These are phyloP conservation scores for Blastobasis adustella DNA, from an alignment of 2,888 invertebrate genomes.

Conservation along the genomic window DNA sequence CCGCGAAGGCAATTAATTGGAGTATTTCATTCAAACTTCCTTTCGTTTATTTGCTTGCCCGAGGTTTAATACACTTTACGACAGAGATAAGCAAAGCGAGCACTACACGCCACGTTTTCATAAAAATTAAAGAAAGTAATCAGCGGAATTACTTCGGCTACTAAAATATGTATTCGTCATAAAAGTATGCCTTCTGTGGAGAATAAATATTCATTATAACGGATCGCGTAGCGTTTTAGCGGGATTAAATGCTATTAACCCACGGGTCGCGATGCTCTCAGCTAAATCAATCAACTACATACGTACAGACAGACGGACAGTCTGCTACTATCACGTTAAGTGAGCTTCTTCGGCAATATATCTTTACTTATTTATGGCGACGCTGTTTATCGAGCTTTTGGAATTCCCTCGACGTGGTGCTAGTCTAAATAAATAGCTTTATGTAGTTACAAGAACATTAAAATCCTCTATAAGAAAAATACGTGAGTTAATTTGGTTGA, in stretches of 20 bases:
- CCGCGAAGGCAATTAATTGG: too few species aligned
- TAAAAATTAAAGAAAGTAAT: constrained; percentile 73
- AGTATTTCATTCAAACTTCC: too few species aligned
- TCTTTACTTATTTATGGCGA: too few species aligned
- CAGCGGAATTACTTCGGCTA: constrained; percentile 68
- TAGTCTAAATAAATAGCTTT: too few species aligned
- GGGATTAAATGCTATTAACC: constrained; percentile 69
- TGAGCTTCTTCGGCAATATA: neutral
- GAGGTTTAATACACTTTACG: too few species aligned
- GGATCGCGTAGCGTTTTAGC: constrained; percentile 70
- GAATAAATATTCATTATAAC: constrained; percentile 73
- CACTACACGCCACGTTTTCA: constrained; percentile 36
- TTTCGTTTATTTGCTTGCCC: too few species aligned
- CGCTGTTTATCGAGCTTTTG: too few species aligned
- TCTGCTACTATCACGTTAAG: neutral
- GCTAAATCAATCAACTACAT: constrained; percentile 54
- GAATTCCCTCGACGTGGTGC: too few species aligned
- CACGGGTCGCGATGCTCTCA: constrained; percentile 47
- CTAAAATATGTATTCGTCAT: constrained; percentile 74
- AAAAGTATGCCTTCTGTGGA: constrained; percentile 69
- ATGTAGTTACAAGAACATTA: too few species aligned
- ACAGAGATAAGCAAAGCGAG: too few species aligned
- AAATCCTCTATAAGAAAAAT: too few species aligned
- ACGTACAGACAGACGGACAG: neutral
- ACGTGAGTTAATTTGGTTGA: too few species aligned